A percentile compares a stretch with the other conserved stretches of the same genome.
Evolutionary conservation across 1,140 invertebrate genomes (phyloP).

Genomic region (Calycopis cecrops): DNA sequence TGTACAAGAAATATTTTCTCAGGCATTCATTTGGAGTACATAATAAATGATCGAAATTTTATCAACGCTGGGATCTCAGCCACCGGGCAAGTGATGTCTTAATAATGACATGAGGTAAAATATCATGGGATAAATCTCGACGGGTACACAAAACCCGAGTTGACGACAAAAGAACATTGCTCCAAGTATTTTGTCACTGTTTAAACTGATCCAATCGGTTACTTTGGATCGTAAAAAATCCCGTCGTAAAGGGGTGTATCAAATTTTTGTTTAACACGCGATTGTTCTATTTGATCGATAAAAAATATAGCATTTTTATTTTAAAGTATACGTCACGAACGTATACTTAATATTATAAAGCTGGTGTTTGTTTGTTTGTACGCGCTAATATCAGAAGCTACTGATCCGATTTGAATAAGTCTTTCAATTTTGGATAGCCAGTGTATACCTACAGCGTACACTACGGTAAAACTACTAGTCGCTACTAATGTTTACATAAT

Average conservation of each 20-base stretch:
- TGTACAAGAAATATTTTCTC: conserved; percentile 30
- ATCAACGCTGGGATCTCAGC: conserved; percentile 59
- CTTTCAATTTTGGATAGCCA: no score
- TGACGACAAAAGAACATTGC: conserved; percentile 59
- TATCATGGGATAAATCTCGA: conserved; percentile 63
- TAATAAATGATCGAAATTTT: conserved; percentile 62
- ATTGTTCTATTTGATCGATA: conserved; percentile 30
- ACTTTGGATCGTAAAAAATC: conserved; percentile 40
- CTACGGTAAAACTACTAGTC: no score
- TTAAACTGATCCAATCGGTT: conserved; percentile 60
- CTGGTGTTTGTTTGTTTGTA: no score
- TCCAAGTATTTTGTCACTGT: conserved; percentile 69
- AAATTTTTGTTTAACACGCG: conserved; percentile 59
- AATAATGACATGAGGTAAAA: conserved; percentile 66
- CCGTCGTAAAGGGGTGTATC: conserved; percentile 52
- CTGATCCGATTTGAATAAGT: no score
- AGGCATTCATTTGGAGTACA: conserved; percentile 40
- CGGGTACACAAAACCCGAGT: conserved; percentile 43
- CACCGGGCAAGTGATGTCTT: conserved; percentile 73
- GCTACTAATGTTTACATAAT: no score
- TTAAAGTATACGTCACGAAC: conserved; percentile 19
- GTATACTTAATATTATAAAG: no score
- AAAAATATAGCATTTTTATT: conserved; percentile 23
- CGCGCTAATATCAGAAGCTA: no score
- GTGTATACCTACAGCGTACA: no score